Evolutionary conservation across 2,797 vertebrate genomes (phyloP), one percentile per base, ranked within the genome.

Genomic region (Denticeps clupeoides): DNA sequence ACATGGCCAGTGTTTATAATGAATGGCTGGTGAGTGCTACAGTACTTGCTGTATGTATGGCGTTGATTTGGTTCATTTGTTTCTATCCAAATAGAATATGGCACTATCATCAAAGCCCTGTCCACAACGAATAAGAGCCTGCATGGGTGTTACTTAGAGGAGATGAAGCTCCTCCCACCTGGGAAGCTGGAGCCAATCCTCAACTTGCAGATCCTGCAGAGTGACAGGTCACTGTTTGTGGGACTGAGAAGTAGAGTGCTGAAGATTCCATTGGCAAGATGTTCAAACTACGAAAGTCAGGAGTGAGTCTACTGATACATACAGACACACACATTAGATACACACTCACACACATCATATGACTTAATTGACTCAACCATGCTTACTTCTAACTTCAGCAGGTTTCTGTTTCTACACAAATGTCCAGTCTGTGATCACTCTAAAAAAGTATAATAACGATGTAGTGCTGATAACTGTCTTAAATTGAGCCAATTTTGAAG

Each of bases 81-180:
- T 24, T 53, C 23, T 53, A 19, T 62, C 47, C 51, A 43, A 62
- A 58, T 79, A 96, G 93, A 93, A 59, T 83, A 89, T 1, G 93
- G 93, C 33, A 93, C 89, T 63, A 89, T 97, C 72, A 85, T 93
- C 58, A 97, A 97, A 53, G 79, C 89, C 4, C 83, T 94, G 9
- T 86, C 89, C 1, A 87, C 90, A 0, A 55, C 86, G 69, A 87
- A 86, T 59, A 83, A 83, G 57, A 84, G 74, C 51, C 75, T 85
- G 2, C 78, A 78, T 35, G 86, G 89, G 64, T 97, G 93, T 50
- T 78, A 91, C 70, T 74, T 97, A 3, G 93, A 97, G 52, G 93
- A 97, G 75, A 86, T 96, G 18, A 79, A 89, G 55, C 86, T 94
- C 59, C 79, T 93, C 41, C 89, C 92, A 0, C 77, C 77, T n/a